Evolutionary conservation across 2,113 vertebrate species (phyloP).

Genomic region (Varanus komodoensis): DNA sequence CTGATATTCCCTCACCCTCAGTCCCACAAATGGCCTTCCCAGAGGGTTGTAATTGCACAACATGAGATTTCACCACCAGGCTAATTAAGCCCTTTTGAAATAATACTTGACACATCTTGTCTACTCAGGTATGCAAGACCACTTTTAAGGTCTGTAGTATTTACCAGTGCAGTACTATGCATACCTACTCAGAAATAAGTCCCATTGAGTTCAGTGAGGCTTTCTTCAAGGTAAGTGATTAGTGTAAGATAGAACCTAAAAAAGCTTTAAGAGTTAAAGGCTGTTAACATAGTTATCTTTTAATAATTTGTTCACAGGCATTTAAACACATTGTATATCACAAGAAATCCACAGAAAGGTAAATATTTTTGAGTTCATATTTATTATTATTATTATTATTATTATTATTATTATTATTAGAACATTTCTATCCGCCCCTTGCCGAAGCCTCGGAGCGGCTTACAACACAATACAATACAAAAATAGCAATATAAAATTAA

Average conservation of each 20-base stretch:
- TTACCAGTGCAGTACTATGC: not conserved
- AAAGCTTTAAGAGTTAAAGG: slow-evolving; percentile 17
- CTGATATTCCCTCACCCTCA: not conserved
- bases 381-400: too few species aligned
- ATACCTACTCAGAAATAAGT: not conserved
- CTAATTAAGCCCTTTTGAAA: not conserved
- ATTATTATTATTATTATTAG: too few species aligned
- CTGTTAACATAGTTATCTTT: slow-evolving; percentile 8
- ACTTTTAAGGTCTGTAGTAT: slow-evolving; percentile 32
- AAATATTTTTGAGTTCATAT: slow-evolving; percentile 27
- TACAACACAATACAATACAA: too few species aligned
- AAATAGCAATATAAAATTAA: too few species aligned
- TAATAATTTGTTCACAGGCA: slow-evolving; percentile 67
- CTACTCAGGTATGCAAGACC: not conserved
- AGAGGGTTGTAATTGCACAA: not conserved
- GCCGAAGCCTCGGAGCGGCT: too few species aligned
- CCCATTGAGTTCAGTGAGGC: not conserved
- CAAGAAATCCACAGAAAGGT: slow-evolving; percentile 66
- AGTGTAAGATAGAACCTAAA: not conserved
- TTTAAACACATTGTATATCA: slow-evolving; percentile 69
- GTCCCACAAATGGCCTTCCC: not conserved
- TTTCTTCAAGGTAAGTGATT: not conserved
- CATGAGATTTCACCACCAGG: not conserved
- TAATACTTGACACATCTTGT: not conserved
- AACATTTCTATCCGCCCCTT: too few species aligned